Evolutionary conservation across 1,140 invertebrate genomes (phyloP), one percentile per base, ranked within the genome.

Genomic region (Meloidogyne chitwoodi): DNA sequence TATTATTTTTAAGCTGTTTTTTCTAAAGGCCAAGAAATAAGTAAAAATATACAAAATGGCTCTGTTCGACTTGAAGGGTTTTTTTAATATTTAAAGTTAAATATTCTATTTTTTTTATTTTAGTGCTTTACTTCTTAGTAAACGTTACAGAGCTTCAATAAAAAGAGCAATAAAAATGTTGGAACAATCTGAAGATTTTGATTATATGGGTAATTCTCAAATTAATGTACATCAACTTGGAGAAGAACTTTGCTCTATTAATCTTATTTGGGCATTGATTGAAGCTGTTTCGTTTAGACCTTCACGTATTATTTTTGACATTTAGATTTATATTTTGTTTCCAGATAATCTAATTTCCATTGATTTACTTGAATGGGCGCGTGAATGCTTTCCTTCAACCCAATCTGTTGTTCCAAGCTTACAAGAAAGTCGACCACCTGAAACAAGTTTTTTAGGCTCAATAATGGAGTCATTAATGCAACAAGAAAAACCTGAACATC

Each of bases 291-390:
- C 71, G 4, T 27, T 73, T 29, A 61, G 71, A 73, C 71, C 71
- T 34, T 73, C 71, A 26, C 24, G 71, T 73, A 73, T 56, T 56
- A n/a, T 56, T 56, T 56, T 56, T n/a, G 4, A 12, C 4, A 19
- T 48, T 11, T 2, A n/a, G n/a, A n/a, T n/a, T n/a, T n/a, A n/a
- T n/a, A n/a, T n/a, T n/a, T n/a, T n/a, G 16, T 24, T 26, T 65
- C 29, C 1, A 73, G 71, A 73, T 22, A 73, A 73, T 73, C 29
- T 73, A 34, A 73, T 73, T n/a, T 61, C 64, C 22, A 31, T 73
- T n/a, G 71, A 73, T 73, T 73, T 73, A 38, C 71, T 73, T 64
- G 71, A 73, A 22, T 73, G 71, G 71, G 71, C 71, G 19, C 48
- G 56, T 64, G 71, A 73, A 64, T 73, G 71, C 64, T 73, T 73